Conservation (phyloP, 2,888 invertebrate genomes). For the Agrotis segetum region DNA sequence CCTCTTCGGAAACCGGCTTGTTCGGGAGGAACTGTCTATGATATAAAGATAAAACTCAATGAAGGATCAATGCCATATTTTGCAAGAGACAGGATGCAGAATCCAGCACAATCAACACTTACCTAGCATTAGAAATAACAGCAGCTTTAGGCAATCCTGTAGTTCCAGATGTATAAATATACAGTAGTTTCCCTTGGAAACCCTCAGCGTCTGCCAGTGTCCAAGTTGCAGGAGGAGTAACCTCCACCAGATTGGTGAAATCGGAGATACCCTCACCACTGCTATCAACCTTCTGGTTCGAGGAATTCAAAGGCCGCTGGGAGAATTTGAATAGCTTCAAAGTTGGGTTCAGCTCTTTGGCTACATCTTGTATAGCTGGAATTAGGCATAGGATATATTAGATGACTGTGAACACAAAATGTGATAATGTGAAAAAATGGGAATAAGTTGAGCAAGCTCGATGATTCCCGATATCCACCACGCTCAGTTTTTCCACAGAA, state of each 20-base stretch:
- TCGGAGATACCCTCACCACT: constrained; percentile 89
- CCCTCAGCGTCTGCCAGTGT: constrained; percentile 91
- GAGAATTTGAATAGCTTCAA: constrained; percentile 92
- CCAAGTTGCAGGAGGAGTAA: constrained; percentile 90
- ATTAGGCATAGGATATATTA: constrained; percentile 49
- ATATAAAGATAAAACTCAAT: too few species aligned
- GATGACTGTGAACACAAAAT: background rate
- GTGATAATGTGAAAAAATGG: too few species aligned
- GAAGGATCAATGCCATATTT: too few species aligned
- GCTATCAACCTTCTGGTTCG: constrained; percentile 64
- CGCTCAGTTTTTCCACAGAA: too few species aligned
- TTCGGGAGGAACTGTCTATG: background rate
- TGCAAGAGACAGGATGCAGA: background rate
- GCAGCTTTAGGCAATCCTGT: constrained; percentile 99
- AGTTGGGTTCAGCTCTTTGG: constrained; percentile 92
- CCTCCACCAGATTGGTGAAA: constrained; percentile 91
- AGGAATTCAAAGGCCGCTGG: constrained; percentile 77
- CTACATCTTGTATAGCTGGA: constrained; percentile 93
- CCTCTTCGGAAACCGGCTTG: too few species aligned
- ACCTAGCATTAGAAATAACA: constrained; percentile 98
- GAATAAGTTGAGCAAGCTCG: too few species aligned
- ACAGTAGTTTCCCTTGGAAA: constrained; percentile 96
- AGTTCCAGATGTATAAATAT: constrained; percentile 99
- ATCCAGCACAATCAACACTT: constrained; percentile 48
- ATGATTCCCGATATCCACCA: too few species aligned